Percentiles rank a stretch among this genome's conserved stretches.
phyloP scores from a whole-genome alignment of 1,140 invertebrate species.

The Drosophila parvula region DNA sequence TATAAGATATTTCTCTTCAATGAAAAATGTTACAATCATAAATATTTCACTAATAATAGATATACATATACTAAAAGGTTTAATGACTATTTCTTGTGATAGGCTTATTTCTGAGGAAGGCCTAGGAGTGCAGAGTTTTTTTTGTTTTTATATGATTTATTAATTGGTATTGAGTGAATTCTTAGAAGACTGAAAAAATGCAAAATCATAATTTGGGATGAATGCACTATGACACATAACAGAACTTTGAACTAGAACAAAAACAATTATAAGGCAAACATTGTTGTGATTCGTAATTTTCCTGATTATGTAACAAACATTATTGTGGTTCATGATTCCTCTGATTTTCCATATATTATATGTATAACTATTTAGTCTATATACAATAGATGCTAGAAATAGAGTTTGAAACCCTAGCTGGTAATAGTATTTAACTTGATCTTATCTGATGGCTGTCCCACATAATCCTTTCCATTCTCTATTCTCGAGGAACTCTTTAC shows the following conservation, averaged over 20 bases:
- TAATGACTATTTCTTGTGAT: neutral
- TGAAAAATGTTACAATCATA: neutral
- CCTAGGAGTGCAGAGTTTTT: too few relatives aligned
- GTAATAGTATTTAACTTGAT: constrained; percentile 31
- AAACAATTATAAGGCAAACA: neutral
- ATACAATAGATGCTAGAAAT: neutral
- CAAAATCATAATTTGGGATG: too few relatives aligned
- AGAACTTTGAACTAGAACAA: neutral
- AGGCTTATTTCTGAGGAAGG: too few relatives aligned
- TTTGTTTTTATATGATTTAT: too few relatives aligned
- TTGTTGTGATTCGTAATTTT: neutral
- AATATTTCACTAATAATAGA: neutral
- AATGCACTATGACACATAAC: too few relatives aligned
- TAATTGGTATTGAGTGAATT: too few relatives aligned
- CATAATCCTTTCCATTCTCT: constrained; percentile 31
- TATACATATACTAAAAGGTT: too few relatives aligned
- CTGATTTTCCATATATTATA: neutral
- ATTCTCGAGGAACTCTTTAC: constrained; percentile 8
- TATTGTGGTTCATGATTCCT: neutral
- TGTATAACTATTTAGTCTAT: too few relatives aligned
- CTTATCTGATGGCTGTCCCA: constrained; percentile 39
- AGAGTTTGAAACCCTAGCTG: constrained; percentile 16
- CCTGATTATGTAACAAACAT: neutral
- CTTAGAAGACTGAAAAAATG: too few relatives aligned
- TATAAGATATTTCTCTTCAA: neutral